These are phyloP conservation scores for Vollenhovia emeryi DNA, from an alignment of 1,140 invertebrate species.

Conservation along the genomic window DNA sequence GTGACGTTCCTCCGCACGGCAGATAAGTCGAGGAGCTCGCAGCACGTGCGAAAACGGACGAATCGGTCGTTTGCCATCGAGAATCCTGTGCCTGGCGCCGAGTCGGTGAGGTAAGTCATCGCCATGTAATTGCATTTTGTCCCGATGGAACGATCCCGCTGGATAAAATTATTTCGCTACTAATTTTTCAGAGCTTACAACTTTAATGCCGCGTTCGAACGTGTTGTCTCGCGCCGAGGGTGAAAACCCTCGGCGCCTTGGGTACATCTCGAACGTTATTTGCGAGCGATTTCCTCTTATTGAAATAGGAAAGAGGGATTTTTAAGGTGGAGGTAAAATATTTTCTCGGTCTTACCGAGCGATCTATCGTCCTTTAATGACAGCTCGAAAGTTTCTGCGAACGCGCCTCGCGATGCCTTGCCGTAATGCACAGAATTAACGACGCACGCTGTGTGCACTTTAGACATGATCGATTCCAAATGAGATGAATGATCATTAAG, in stretches of 20 bases:
- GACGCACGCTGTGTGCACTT: background rate
- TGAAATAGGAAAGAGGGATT: background rate
- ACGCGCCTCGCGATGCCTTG: background rate
- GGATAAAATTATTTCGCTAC: too few relatives aligned
- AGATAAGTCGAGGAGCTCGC: background rate
- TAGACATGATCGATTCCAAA: background rate
- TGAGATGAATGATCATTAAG: background rate
- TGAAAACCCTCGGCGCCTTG: too few relatives aligned
- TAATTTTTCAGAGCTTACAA: too few relatives aligned
- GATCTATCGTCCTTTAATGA: background rate
- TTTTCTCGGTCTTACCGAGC: background rate
- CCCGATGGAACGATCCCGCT: too few relatives aligned
- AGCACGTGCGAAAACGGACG: background rate
- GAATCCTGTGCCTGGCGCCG: background rate
- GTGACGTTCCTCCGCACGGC: background rate
- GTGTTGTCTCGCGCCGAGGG: too few relatives aligned
- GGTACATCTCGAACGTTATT: background rate
- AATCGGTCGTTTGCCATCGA: background rate
- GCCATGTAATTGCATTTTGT: background rate
- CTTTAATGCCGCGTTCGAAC: too few relatives aligned
- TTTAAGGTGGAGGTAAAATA: background rate
- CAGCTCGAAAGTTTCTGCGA: background rate
- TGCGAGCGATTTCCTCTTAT: background rate
- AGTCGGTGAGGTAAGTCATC: constrained; percentile 18
- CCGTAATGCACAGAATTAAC: constrained; percentile 27